Evolutionary conservation across 2,888 invertebrate genomes (phyloP).

Genomic region (Spisula solida): DNA sequence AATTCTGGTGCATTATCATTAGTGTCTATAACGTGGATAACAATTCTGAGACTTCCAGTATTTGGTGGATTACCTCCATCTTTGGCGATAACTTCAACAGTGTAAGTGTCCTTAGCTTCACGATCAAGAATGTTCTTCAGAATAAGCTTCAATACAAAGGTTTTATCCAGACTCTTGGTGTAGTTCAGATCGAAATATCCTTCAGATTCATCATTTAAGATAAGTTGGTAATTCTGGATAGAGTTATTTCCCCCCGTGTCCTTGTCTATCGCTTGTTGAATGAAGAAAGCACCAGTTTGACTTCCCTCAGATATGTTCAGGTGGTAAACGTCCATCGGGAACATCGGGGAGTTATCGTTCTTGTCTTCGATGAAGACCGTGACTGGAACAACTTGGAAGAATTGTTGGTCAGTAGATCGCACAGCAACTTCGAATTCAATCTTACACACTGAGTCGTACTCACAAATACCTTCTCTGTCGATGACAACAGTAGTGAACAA

Average conservation of each 20-base stretch:
- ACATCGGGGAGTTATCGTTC: slow-evolving; percentile 80
- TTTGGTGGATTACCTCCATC: slow-evolving; percentile 73
- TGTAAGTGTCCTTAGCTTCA: slow-evolving; percentile 69
- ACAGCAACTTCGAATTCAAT: slow-evolving; percentile 75
- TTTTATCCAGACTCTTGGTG: slow-evolving; percentile 59
- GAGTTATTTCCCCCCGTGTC: slow-evolving; percentile 79
- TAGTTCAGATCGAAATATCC: slow-evolving; percentile 72
- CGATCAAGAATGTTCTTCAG: slow-evolving; percentile 66
- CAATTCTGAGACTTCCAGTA: slow-evolving; percentile 70
- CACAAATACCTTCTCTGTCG: slow-evolving; percentile 76
- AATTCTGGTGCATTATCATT: slow-evolving; percentile 77
- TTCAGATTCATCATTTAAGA: slow-evolving; percentile 57
- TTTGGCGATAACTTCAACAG: slow-evolving; percentile 68
- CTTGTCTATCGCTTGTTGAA: slow-evolving; percentile 77
- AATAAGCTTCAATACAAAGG: slow-evolving; percentile 59
- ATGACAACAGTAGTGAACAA: slow-evolving; percentile 71
- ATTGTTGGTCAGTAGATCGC: slow-evolving; percentile 45
- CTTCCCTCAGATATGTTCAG: slow-evolving; percentile 77
- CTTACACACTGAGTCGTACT: slow-evolving; percentile 68
- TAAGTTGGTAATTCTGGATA: slow-evolving; percentile 75
- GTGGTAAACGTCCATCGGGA: slow-evolving; percentile 66
- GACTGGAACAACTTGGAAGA: slow-evolving; percentile 70
- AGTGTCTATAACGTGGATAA: slow-evolving; percentile 70
- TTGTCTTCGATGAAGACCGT: slow-evolving; percentile 73
- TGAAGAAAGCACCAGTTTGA: slow-evolving; percentile 64